These are phyloP conservation scores for Etia nguti DNA, from an alignment of 2,113 vertebrate species.

Conservation along the genomic window DNA sequence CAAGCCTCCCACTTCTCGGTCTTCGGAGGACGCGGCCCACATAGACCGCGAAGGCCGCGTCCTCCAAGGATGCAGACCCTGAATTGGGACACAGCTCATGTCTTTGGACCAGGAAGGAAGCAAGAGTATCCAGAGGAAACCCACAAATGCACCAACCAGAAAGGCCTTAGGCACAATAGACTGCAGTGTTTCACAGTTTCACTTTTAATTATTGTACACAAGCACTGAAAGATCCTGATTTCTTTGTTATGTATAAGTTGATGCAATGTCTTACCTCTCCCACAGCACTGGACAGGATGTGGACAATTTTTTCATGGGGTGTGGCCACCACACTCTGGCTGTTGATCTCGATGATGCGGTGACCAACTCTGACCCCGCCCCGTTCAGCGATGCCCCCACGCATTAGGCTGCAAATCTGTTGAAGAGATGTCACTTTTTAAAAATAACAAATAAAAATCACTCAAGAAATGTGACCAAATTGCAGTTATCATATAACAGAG, in stretches of 20 bases:
- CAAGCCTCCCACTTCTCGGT: background rate
- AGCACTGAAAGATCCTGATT: background rate
- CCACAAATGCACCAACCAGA: background rate
- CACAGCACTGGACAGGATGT: conserved; percentile 92
- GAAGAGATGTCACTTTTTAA: background rate
- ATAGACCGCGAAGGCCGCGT: background rate
- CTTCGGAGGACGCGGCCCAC: fast-evolving
- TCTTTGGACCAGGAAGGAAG: no score
- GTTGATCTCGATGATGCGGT: conserved; percentile 97
- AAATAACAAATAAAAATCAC: background rate
- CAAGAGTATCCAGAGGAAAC: background rate
- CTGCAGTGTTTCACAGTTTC: background rate
- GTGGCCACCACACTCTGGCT: conserved; percentile 95
- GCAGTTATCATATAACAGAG: background rate
- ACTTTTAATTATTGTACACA: background rate
- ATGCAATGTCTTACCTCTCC: conserved; percentile 82
- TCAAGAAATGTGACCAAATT: background rate
- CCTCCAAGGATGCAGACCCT: no score
- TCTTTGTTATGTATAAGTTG: background rate
- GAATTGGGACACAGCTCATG: no score
- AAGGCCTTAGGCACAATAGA: background rate
- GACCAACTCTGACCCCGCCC: conserved; percentile 94
- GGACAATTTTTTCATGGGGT: conserved; percentile 94
- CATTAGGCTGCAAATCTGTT: conserved; percentile 97
- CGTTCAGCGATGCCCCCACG: conserved; percentile 94